Evolutionary conservation across 2,113 vertebrate species (phyloP), one percentile per base, ranked within the genome.

Genomic region (Eolophus roseicapilla): DNA sequence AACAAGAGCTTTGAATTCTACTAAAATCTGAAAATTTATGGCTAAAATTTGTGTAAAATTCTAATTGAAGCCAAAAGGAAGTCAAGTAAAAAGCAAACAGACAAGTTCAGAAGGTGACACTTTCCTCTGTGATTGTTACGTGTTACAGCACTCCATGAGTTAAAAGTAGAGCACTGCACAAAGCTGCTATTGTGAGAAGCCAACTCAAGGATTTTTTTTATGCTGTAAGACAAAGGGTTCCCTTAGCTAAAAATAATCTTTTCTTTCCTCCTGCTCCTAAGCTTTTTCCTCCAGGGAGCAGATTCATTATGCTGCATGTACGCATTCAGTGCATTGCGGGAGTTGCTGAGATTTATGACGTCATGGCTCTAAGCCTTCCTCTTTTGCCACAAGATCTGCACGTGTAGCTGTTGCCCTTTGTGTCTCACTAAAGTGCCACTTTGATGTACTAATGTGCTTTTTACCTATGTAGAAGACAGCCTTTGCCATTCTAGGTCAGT

Each of bases 171-270:
- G 67, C 85, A 37, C 37, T 47, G 67, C 91, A 96, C 92, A 97
- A 91, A 41, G 88, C 92, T 92, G 82, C 87, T 89, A 77, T 94
- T 97, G 96, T 96, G 84, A 96, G 80, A 71, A 96, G 67, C 87
- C 89, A 95, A 86, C 80, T 69, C 77, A 63, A 94, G 95, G 92
- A 84, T 95, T 95, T 96, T 95, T 95, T 94, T 95, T 94, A 85
- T 80, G 73, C 94, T 87, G 74, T 82, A 89, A 97, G 93, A 97
- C 97, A 97, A 97, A 97, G 94, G 92, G 92, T 96, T 97, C 95
- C 95, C 94, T 97, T 96, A 95, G 94, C 97, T 97, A 97, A 97
- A 97, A 96, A 97, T 97, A 97, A 96, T 95, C 92, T 95, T 91
- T 97, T 93, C 94, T 96, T 96, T 97, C 96, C 91, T 92, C 73